A percentile compares a stretch with the other conserved stretches of the same genome.
Conservation (phyloP, 2,113 vertebrate genomes). For the Salminus brasiliensis region DNA sequence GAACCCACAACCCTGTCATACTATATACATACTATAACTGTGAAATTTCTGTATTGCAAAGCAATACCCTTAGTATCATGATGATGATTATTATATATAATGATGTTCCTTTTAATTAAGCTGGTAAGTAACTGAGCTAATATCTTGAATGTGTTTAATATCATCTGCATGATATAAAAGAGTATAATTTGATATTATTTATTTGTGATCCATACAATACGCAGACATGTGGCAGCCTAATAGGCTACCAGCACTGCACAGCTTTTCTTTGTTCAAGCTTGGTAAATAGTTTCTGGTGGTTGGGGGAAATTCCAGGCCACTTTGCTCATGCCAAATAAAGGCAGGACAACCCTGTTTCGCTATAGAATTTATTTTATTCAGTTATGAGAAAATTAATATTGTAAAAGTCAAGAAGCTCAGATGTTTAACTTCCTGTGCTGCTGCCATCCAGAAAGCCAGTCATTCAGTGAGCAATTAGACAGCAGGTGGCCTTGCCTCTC, state of each 20-base stretch:
- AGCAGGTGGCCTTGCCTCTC: slow-evolving; percentile 61
- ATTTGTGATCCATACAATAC: slow-evolving; percentile 14
- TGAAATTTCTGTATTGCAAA: too few species aligned
- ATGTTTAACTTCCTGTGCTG: slow-evolving; percentile 57
- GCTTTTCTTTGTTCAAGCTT: background rate
- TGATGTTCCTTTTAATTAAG: too few species aligned
- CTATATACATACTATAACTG: too few species aligned
- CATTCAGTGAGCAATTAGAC: slow-evolving; percentile 69
- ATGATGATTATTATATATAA: too few species aligned
- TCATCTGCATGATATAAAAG: background rate
- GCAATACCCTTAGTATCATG: too few species aligned
- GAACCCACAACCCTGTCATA: too few species aligned
- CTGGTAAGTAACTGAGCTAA: background rate
- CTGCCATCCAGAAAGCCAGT: slow-evolving; percentile 56
- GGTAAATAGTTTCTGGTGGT: slow-evolving; percentile 4
- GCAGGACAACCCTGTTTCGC: background rate
- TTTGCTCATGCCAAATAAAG: slow-evolving; percentile 14
- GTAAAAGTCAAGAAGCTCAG: slow-evolving; percentile 48
- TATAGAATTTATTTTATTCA: slow-evolving; percentile 49
- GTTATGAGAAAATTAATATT: slow-evolving; percentile 42
- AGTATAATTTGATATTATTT: too few species aligned
- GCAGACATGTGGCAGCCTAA: slow-evolving; percentile 5
- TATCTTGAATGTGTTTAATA: background rate
- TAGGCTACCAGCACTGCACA: background rate
- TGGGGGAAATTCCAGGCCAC: slow-evolving; percentile 15